These are phyloP conservation scores for Actinopyga echinites DNA, from an alignment of 53 echinoderm and acorn worm species.

Conservation along the genomic window DNA sequence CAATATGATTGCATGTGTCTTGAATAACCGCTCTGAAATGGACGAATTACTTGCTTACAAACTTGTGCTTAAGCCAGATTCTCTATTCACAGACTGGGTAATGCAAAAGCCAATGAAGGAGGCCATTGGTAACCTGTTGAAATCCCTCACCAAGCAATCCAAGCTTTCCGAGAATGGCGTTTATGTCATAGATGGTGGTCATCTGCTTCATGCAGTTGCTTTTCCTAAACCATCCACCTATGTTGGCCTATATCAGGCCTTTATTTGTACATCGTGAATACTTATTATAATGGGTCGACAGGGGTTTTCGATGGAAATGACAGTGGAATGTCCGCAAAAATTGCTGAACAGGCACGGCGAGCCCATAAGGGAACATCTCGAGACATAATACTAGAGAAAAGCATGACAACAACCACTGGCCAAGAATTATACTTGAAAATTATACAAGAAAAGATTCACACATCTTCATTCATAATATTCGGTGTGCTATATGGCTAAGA, in stretches of 20 bases:
- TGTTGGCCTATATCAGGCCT: too few species aligned
- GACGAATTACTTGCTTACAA: conserved; percentile 35
- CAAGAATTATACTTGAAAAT: conserved; percentile 27
- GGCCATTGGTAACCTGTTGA: conserved; percentile 24
- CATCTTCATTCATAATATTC: too few species aligned
- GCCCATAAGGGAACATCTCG: too few species aligned
- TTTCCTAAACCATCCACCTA: conserved; percentile 27
- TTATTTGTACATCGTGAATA: too few species aligned
- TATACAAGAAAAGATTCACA: too few species aligned
- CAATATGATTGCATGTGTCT: conserved; percentile 44
- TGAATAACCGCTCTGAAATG: conserved; percentile 48
- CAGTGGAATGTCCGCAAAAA: too few species aligned
- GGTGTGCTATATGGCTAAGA: too few species aligned
- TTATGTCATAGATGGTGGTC: conserved; percentile 39
- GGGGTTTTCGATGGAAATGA: too few species aligned
- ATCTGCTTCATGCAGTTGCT: conserved; percentile 39
- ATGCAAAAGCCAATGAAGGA: conserved; percentile 49
- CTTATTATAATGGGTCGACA: too few species aligned
- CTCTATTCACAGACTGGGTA: conserved; percentile 46
- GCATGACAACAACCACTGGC: conserved; percentile 22
- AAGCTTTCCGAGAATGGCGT: conserved; percentile 29
- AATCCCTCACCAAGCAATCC: conserved; percentile 33
- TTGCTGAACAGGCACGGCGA: neutral
- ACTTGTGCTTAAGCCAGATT: conserved; percentile 38
- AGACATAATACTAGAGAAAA: neutral